Base-by-base conservation (phyloP, 2,113 vertebrate genomes). In the Ibidorhyncha struthersii region DNA sequence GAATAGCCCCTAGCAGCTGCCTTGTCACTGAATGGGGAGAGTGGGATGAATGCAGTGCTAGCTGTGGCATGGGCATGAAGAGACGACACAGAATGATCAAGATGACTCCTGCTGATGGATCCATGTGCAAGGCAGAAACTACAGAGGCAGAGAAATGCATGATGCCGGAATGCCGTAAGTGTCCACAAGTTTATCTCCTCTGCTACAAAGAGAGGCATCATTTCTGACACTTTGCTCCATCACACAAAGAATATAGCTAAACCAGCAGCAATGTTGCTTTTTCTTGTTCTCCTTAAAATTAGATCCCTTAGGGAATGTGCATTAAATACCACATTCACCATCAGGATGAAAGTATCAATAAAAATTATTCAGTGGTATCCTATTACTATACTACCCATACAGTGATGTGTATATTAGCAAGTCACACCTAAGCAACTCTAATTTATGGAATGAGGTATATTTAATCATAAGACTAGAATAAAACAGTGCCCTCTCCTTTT, bases 101-200 rank as follows among this genome's bases (percentile, higher is more conserved):
- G 98, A 99, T 99, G 99, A 99, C 98, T 78, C 99, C 99, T 0
- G 99, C 99, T 2, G 99, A 99, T 29, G 99, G 99, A 66, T 99
- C 99, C 70, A 98, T 99, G 98, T 99, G 99, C 97, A 99, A 98
- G 63, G 98, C 99, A 3, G 99, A 99, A 87, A 99, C 99, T n/a
- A 98, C 99, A 2, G 99, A 99, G 97, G 98, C 99, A 27, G 99
- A 99, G 97, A 99, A 99, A 78, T 99, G 99, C 98, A 99, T 99
- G 99, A 99, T 99, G 99, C 99, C 99, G 0, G 99, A 99, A 92
- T 99, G 99, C 94, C 99, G 99, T 99, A 97, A 99, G 99, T 98
- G 85, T 17, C 89, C 3, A 0, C 9, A 40, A 40, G 47, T 23
- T 71, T 30, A n/a, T 58, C 85, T 55, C 13, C 25, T 72, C 38